phyloP scores from a whole-genome alignment of 2,113 vertebrate species.

The Carollia perspicillata region DNA sequence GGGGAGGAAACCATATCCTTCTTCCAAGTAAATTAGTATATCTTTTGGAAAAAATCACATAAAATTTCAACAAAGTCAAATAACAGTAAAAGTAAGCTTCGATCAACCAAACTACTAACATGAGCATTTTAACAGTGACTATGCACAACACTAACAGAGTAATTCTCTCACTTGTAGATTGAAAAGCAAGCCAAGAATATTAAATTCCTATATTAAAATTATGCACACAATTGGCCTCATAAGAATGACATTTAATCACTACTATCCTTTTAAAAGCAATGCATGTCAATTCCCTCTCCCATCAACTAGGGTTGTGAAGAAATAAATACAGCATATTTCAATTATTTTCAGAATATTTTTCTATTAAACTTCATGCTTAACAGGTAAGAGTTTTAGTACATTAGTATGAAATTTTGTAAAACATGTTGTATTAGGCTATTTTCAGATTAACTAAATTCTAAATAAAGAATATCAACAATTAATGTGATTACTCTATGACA shows the following conservation, averaged over 20 bases:
- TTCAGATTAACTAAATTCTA: conserved; percentile 18
- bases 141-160: background rate
- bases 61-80: conserved; percentile 19
- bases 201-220: conserved; percentile 21
- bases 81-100: background rate
- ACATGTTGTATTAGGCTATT: background rate
- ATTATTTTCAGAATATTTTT: background rate
- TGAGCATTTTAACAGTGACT: background rate
- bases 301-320: background rate
- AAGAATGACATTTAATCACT: conserved; percentile 3
- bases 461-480: conserved; percentile 27
- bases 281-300: background rate
- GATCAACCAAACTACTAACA: background rate
- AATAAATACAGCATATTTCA: background rate
- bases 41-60: background rate
- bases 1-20: background rate
- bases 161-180: background rate
- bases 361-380: conserved; percentile 19
- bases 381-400: background rate
- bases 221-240: background rate
- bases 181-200: background rate
- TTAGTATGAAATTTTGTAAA: background rate
- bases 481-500: background rate
- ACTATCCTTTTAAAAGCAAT: conserved; percentile 22
- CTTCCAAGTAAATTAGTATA: background rate